These are phyloP conservation scores for Drosophila burlai DNA, from an alignment of 1,140 invertebrate genomes.

Conservation along the genomic window DNA sequence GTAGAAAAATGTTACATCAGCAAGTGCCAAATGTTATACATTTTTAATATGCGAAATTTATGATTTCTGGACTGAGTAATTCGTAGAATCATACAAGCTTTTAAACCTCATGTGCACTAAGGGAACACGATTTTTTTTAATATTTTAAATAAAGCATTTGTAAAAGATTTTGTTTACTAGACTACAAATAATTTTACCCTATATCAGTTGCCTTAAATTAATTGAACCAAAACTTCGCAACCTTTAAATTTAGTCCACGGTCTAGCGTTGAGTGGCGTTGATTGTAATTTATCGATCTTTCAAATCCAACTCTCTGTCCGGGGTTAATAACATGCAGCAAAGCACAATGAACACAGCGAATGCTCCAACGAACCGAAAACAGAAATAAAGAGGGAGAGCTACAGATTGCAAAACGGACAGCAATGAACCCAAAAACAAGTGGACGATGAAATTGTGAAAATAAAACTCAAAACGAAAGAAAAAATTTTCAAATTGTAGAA, in stretches of 20 bases:
- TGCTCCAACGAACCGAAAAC: constrained; percentile 52
- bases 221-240: constrained; percentile 11
- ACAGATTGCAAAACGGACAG: constrained; percentile 51
- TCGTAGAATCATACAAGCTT: not conserved
- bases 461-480: constrained; percentile 30
- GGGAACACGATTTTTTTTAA: not conserved
- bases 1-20: not conserved
- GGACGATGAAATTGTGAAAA: constrained; percentile 56
- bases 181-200: not conserved
- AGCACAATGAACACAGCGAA: constrained; percentile 49
- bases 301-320: constrained; percentile 26
- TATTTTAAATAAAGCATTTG: not conserved
- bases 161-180: not conserved
- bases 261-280: constrained; percentile 19
- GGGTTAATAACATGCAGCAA: constrained; percentile 55
- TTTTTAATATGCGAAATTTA: constrained; percentile 7
- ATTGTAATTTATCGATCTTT: constrained; percentile 49
- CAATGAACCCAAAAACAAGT: constrained; percentile 51
- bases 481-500: constrained; percentile 16
- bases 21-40: constrained; percentile 14
- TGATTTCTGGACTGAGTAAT: not conserved
- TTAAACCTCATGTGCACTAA: no score
- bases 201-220: not conserved
- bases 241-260: constrained; percentile 11
- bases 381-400: constrained; percentile 32